These are phyloP conservation scores for Anas platyrhynchos DNA, from an alignment of 2,113 vertebrate genomes.

Conservation along the genomic window DNA sequence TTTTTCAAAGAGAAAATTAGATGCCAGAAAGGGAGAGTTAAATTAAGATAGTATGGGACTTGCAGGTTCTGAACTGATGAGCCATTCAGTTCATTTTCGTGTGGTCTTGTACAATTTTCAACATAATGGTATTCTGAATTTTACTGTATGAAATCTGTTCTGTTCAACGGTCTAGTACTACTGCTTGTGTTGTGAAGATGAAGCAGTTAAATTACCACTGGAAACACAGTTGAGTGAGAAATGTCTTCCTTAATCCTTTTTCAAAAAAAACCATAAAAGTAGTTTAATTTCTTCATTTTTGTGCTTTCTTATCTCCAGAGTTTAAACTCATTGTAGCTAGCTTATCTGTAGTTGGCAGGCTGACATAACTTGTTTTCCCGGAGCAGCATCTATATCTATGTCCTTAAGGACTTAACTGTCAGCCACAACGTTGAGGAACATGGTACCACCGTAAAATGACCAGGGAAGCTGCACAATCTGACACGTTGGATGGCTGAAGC, in stretches of 20 bases:
- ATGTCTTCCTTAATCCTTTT: background rate
- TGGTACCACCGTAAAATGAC: background rate
- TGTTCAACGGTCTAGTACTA: background rate
- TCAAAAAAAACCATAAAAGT: background rate
- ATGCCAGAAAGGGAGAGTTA: background rate
- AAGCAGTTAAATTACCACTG: background rate
- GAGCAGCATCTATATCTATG: background rate
- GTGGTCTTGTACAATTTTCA: background rate
- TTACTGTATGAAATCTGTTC: background rate
- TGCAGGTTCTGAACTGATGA: background rate
- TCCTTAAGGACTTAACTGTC: background rate
- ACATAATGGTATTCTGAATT: background rate
- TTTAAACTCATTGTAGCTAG: background rate
- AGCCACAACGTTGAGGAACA: background rate
- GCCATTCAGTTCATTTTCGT: background rate
- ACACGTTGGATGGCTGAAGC: background rate
- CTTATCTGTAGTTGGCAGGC: background rate
- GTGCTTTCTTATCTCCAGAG: background rate
- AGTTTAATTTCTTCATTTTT: background rate
- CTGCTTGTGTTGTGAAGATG: background rate
- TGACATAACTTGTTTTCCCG: background rate
- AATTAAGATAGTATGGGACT: background rate
- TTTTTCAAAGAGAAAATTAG: background rate
- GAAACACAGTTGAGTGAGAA: background rate
- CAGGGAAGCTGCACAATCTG: background rate